Evolutionary conservation across 1,140 invertebrate species (phyloP).

Genomic region (Caenorhabditis inopinata): DNA sequence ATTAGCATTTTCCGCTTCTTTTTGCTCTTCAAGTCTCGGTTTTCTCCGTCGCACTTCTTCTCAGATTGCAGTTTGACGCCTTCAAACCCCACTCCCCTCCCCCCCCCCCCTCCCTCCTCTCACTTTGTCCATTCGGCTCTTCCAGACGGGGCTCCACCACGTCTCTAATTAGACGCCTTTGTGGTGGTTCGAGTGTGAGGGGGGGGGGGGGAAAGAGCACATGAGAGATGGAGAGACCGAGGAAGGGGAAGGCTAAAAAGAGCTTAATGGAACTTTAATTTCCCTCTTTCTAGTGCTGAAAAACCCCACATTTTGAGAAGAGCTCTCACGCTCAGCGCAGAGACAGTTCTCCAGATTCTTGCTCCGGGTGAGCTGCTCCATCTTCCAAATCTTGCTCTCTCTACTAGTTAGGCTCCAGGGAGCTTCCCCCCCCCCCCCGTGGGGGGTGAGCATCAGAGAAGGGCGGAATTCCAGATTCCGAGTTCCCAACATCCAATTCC

Average conservation of each 20-base stretch:
- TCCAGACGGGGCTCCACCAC: neutral
- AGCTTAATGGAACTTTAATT: neutral
- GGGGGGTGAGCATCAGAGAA: too few relatives aligned
- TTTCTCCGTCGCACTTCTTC: neutral
- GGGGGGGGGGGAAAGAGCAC: neutral
- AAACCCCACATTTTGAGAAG: too few relatives aligned
- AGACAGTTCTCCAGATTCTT: too few relatives aligned
- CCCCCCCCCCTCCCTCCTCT: neutral
- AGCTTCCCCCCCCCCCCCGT: too few relatives aligned
- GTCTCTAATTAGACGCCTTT: slow-evolving; percentile 27
- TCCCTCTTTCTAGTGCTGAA: too few relatives aligned
- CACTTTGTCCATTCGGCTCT: neutral
- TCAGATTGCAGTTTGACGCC: neutral
- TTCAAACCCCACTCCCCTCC: neutral
- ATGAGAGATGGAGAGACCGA: neutral
- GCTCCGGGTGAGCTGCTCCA: too few relatives aligned
- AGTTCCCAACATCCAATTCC: too few relatives aligned
- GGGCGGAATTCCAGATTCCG: too few relatives aligned
- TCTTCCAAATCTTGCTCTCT: too few relatives aligned
- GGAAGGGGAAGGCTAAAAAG: neutral
- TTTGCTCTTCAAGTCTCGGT: neutral
- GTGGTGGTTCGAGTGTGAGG: neutral
- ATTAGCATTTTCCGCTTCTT: slow-evolving; percentile 30
- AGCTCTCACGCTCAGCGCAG: too few relatives aligned
- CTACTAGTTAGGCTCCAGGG: too few relatives aligned